These are phyloP conservation scores for Drosophila punjabiensis DNA, from an alignment of 1,140 invertebrate species.

Conservation along the genomic window DNA sequence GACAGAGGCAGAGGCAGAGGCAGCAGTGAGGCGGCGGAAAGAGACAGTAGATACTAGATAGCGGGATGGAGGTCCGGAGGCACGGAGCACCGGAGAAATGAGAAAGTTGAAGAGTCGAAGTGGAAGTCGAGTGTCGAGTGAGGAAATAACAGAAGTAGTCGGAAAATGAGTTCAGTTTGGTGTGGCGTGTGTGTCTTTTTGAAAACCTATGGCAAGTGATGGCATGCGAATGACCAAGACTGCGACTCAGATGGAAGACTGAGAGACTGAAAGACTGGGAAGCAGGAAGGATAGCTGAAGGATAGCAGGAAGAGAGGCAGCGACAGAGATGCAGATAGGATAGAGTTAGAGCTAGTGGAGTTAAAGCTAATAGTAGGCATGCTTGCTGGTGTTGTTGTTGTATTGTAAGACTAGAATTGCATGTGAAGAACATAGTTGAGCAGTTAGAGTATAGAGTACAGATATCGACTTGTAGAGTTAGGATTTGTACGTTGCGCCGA, in stretches of 20 bases:
- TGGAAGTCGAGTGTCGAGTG: constrained; percentile 61
- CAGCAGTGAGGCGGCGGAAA: constrained; percentile 41
- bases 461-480: constrained; percentile 41
- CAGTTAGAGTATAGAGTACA: constrained; percentile 31
- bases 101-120: constrained; percentile 77
- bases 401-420: constrained; percentile 82
- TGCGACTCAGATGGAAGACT: constrained; percentile 57
- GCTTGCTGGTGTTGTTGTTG: constrained; percentile 64
- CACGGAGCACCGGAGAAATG: constrained; percentile 59
- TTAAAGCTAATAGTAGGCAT: constrained; percentile 76
- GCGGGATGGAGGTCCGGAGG: constrained; percentile 49
- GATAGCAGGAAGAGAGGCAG: constrained; percentile 17
- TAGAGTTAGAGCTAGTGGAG: constrained; percentile 65
- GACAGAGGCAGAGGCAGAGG: constrained; percentile 36
- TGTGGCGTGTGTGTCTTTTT: constrained; percentile 40
- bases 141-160: constrained; percentile 53
- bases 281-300: constrained; percentile 29
- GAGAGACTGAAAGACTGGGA: neutral
- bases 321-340: constrained; percentile 30
- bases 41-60: constrained; percentile 41
- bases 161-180: constrained; percentile 75
- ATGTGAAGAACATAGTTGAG: constrained; percentile 67
- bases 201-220: constrained; percentile 85
- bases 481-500: constrained; percentile 68
- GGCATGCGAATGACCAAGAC: constrained; percentile 80